Evolutionary conservation across 1,140 invertebrate species (phyloP).

Genomic region (Anastatus disparis): DNA sequence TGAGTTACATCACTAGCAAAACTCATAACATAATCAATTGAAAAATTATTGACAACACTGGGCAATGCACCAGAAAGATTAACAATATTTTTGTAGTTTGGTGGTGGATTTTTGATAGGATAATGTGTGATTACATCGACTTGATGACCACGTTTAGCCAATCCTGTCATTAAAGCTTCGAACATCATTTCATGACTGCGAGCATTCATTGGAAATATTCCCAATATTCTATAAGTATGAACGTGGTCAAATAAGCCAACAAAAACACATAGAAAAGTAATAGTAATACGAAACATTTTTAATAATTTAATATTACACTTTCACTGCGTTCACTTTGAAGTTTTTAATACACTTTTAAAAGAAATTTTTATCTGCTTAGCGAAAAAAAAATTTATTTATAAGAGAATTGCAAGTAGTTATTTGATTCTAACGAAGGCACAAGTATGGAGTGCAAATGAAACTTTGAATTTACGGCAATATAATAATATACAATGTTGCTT

Average conservation of each 20-base stretch:
- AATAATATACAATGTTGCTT: no score
- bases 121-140: constrained; percentile 56
- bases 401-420: no score
- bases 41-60: constrained; percentile 32
- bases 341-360: no score
- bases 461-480: no score
- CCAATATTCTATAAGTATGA: constrained; percentile 57
- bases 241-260: neutral
- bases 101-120: constrained; percentile 51
- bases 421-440: no score
- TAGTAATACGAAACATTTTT: neutral
- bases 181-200: constrained; percentile 65
- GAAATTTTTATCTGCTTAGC: no score
- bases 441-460: no score
- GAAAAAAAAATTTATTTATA: no score
- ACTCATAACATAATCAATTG: constrained; percentile 27
- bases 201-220: constrained; percentile 62
- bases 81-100: constrained; percentile 52
- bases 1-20: constrained; percentile 3
- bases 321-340: no score
- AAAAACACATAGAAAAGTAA: neutral
- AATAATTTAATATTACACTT: neutral
- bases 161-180: constrained; percentile 59
- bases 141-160: constrained; percentile 66
- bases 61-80: constrained; percentile 45